A percentile compares a stretch with the other conserved stretches of the same genome.
These are phyloP conservation scores for Oreochromis tanganicae DNA, from an alignment of 2,113 vertebrate genomes.

Conservation along the genomic window DNA sequence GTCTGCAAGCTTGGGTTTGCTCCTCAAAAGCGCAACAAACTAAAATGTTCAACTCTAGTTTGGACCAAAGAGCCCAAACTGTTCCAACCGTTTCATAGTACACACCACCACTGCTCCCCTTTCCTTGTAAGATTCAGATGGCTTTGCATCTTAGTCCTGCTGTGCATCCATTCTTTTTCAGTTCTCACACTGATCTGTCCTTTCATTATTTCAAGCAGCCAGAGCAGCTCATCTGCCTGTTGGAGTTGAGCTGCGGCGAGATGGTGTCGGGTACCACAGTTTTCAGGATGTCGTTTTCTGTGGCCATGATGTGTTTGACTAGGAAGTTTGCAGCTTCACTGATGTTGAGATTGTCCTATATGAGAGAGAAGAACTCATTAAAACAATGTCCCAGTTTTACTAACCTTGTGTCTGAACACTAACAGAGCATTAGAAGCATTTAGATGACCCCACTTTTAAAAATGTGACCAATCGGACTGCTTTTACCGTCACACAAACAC, in stretches of 20 bases:
- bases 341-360: conserved; percentile 93
- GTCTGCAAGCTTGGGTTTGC: not conserved
- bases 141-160: not conserved
- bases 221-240: conserved; percentile 78
- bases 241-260: conserved; percentile 80
- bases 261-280: conserved; percentile 80
- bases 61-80: not conserved
- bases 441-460: not conserved
- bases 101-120: not conserved
- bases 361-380: not conserved
- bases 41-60: not conserved
- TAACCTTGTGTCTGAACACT: not conserved
- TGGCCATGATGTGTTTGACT: conserved; percentile 95
- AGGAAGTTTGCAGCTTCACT: conserved; percentile 89
- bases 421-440: not conserved
- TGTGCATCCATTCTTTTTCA: not conserved
- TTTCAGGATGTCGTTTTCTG: conserved; percentile 83
- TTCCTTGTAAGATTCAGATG: not conserved
- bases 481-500: not conserved
- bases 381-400: not conserved
- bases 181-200: not conserved
- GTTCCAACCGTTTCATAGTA: not conserved
- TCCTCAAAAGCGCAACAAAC: not conserved
- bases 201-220: conserved; percentile 77
- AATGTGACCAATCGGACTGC: not conserved